A percentile compares a stretch with the other conserved stretches of the same genome.
phyloP scores from a whole-genome alignment of 1,140 invertebrate species.

The Rhyacophila brunnea region DNA sequence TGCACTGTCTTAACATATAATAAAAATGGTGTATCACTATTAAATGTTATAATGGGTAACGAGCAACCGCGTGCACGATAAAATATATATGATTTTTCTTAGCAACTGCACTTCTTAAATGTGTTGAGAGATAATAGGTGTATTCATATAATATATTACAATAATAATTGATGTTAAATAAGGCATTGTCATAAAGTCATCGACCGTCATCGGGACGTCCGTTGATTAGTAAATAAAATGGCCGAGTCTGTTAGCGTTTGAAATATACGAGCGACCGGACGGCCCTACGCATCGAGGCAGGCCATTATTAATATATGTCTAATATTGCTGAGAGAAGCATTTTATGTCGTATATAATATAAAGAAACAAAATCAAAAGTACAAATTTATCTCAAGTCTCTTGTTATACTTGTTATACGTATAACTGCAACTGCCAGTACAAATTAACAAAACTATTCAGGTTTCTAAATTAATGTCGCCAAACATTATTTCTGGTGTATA shows the following conservation, averaged over 20 bases:
- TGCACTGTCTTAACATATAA: conserved; percentile 27
- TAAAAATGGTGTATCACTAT: conserved; percentile 29
- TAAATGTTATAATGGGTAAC: conserved; percentile 35
- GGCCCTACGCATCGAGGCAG: conserved; percentile 20
- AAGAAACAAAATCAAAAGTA: conserved; percentile 50
- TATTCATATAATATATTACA: conserved; percentile 37
- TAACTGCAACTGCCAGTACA: conserved; percentile 56
- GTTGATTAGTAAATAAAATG: too few species aligned
- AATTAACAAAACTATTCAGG: conserved; percentile 47
- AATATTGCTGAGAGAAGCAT: conserved; percentile 34
- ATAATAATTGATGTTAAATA: conserved; percentile 37
- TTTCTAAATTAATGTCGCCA: conserved; percentile 52
- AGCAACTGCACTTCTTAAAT: conserved; percentile 37
- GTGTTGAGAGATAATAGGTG: conserved; percentile 36
- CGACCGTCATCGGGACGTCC: neutral
- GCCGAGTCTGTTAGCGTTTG: too few species aligned
- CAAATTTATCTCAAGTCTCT: conserved; percentile 51
- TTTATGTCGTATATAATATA: conserved; percentile 36
- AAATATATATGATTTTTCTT: conserved; percentile 33
- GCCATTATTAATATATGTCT: conserved; percentile 34
- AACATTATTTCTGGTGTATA: conserved; percentile 50
- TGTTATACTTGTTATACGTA: conserved; percentile 43
- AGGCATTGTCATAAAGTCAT: conserved; percentile 29
- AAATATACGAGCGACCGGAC: too few species aligned
- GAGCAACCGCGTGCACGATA: conserved; percentile 33